A percentile compares a stretch with the other conserved stretches of the same genome.
Evolutionary conservation across 2,888 invertebrate species (phyloP).

Genomic region (Malacosoma neustria): DNA sequence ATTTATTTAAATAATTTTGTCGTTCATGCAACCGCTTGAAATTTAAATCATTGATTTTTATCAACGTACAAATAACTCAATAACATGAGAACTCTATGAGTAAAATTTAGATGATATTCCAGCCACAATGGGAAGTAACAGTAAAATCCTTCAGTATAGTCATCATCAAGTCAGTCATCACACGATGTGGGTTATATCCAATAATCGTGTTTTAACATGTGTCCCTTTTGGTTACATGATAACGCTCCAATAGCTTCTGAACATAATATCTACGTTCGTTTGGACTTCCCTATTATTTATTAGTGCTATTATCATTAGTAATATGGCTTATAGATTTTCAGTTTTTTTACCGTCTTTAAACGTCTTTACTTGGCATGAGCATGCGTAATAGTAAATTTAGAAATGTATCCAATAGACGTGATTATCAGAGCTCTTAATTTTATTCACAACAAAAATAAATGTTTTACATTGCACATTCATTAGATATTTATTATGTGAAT

Average conservation of each 20-base stretch:
- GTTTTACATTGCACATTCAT: neutral
- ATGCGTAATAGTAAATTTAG: neutral
- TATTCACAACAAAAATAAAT: neutral
- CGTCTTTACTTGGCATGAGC: neutral
- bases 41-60: slow-evolving; percentile 1
- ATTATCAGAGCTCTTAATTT: neutral
- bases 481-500: neutral
- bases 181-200: slow-evolving; percentile 40
- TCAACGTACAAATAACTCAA: slow-evolving; percentile 15
- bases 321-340: slow-evolving; percentile 21
- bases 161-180: slow-evolving; percentile 39
- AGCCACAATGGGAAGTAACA: slow-evolving; percentile 30
- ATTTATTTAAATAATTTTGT: slow-evolving; percentile 12
- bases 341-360: neutral
- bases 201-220: slow-evolving; percentile 33
- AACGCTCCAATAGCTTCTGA: slow-evolving; percentile 35
- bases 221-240: slow-evolving; percentile 41
- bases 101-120: slow-evolving; percentile 22
- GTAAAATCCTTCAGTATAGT: slow-evolving; percentile 46
- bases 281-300: slow-evolving; percentile 35
- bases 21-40: slow-evolving; percentile 7
- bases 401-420: neutral
- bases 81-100: slow-evolving; percentile 11
- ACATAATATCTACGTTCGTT: slow-evolving; percentile 40
- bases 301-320: slow-evolving; percentile 29